Conservation (phyloP, 1,140 invertebrate species). For the Periplaneta americana region DNA sequence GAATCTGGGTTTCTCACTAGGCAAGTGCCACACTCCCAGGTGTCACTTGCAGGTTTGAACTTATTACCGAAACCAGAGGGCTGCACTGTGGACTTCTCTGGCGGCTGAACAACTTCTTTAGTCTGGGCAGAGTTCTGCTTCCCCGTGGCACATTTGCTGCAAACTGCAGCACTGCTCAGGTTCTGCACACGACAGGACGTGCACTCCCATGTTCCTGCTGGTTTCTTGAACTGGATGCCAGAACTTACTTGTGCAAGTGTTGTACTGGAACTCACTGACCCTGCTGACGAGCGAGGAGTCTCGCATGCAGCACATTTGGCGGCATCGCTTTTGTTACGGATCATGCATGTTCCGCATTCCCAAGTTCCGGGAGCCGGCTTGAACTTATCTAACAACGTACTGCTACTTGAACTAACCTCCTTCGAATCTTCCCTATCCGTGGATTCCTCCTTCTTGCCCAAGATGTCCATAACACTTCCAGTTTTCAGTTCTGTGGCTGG, state of each 20-base stretch:
- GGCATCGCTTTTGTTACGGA: slow-evolving; percentile 51
- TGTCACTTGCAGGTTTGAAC: slow-evolving; percentile 46
- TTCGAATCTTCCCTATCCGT: neutral
- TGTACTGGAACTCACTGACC: neutral
- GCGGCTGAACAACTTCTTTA: too few species aligned
- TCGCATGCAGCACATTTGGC: slow-evolving; percentile 59
- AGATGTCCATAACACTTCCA: neutral
- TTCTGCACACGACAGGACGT: slow-evolving; percentile 58
- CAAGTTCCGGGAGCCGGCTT: slow-evolving; percentile 48
- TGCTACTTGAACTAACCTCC: neutral
- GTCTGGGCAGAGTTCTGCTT: slow-evolving; percentile 18
- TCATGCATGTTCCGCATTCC: slow-evolving; percentile 60
- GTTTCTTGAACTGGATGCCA: slow-evolving; percentile 48
- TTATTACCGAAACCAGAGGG: slow-evolving; percentile 40
- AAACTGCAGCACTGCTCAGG: slow-evolving; percentile 46
- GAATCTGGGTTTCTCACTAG: slow-evolving; percentile 55
- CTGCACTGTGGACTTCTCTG: neutral
- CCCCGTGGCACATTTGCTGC: slow-evolving; percentile 57
- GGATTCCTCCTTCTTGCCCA: neutral
- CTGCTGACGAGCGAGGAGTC: slow-evolving; percentile 36
- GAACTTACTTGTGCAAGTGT: slow-evolving; percentile 29
- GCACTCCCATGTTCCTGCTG: slow-evolving; percentile 57
- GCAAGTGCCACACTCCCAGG: slow-evolving; percentile 62
- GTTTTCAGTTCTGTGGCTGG: neutral
- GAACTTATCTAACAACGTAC: slow-evolving; percentile 33